Percentiles rank a stretch among this genome's conserved stretches.
phyloP scores from a whole-genome alignment of 2,113 vertebrate species.

The Hyla sarda region DNA sequence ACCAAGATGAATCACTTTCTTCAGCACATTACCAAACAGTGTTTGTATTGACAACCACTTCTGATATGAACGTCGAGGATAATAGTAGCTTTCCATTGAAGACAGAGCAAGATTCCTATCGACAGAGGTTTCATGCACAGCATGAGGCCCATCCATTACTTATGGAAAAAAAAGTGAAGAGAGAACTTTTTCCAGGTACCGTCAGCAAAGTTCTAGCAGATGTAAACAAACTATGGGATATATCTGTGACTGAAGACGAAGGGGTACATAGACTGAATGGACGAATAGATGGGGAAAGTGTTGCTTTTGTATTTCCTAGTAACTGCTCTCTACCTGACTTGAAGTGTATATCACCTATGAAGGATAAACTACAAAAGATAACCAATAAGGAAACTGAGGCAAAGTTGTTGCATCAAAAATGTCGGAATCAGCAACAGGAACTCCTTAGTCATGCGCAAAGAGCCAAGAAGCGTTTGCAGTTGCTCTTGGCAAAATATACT shows the following conservation, averaged over 20 bases:
- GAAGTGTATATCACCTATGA: slow-evolving; percentile 29
- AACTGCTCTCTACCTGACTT: not conserved
- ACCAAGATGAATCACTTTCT: slow-evolving; percentile 74
- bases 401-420: slow-evolving; percentile 72
- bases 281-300: slow-evolving; percentile 67
- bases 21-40: slow-evolving; percentile 73
- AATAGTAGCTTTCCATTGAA: slow-evolving; percentile 69
- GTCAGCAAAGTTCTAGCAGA: slow-evolving; percentile 65
- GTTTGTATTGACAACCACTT: slow-evolving; percentile 75
- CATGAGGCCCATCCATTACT: slow-evolving; percentile 70
- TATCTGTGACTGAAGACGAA: slow-evolving; percentile 65
- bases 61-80: slow-evolving; percentile 71
- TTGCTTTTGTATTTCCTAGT: slow-evolving; percentile 61
- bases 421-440: slow-evolving; percentile 77
- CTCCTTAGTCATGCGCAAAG: slow-evolving; percentile 76
- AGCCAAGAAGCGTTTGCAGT: slow-evolving; percentile 82
- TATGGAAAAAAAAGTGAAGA: slow-evolving; percentile 74
- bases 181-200: slow-evolving; percentile 65
- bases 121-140: slow-evolving; percentile 69
- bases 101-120: slow-evolving; percentile 68
- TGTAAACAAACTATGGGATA: slow-evolving; percentile 67
- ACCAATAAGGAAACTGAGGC: slow-evolving; percentile 70
- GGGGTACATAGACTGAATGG: slow-evolving; percentile 68
- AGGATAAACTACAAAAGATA: slow-evolving; percentile 63
- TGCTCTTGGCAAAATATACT: slow-evolving; percentile 82